Evolutionary conservation across 2,113 vertebrate genomes (phyloP).

Genomic region (Larimichthys polyactis): DNA sequence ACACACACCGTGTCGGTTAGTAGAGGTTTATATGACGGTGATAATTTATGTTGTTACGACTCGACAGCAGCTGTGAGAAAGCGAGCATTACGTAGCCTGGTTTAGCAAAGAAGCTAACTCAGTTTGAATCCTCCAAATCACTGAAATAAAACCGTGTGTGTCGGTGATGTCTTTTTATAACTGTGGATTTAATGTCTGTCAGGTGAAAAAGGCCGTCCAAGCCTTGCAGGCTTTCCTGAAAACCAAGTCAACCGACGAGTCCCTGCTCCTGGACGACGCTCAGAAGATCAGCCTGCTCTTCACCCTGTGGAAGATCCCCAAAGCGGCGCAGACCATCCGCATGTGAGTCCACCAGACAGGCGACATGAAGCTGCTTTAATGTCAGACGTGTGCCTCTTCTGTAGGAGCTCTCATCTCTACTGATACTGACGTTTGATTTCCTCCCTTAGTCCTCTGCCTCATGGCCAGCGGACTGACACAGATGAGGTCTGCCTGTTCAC

Average conservation of each 20-base stretch:
- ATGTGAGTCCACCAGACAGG: conserved; percentile 82
- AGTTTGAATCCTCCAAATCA: fast-evolving
- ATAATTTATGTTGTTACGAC: not conserved
- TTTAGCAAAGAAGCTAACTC: conserved; percentile 46
- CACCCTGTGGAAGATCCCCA: conserved; percentile 92
- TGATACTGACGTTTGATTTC: not conserved
- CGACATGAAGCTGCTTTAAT: not conserved
- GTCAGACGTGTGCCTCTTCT: not conserved
- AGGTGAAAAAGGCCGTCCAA: conserved; percentile 90
- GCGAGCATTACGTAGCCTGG: not conserved
- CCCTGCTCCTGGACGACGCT: conserved; percentile 82
- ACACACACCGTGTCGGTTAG: fast-evolving
- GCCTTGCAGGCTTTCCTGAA: conserved; percentile 86
- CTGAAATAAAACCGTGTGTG: not conserved
- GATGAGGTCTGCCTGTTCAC: conserved; percentile 94
- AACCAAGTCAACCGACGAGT: conserved; percentile 68
- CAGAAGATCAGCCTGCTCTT: conserved; percentile 87
- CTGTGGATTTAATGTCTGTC: not conserved
- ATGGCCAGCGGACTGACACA: conserved; percentile 84
- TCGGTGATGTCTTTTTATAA: not conserved
- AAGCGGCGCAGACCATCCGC: conserved; percentile 79
- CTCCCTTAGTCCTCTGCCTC: conserved; percentile 86
- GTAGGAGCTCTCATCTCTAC: not conserved
- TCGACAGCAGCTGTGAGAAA: not conserved
- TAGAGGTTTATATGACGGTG: fast-evolving